Percentiles rank a stretch among this genome's conserved stretches.
These are phyloP conservation scores for Meteorus colon DNA, from an alignment of 2,888 invertebrate genomes.

Conservation along the genomic window DNA sequence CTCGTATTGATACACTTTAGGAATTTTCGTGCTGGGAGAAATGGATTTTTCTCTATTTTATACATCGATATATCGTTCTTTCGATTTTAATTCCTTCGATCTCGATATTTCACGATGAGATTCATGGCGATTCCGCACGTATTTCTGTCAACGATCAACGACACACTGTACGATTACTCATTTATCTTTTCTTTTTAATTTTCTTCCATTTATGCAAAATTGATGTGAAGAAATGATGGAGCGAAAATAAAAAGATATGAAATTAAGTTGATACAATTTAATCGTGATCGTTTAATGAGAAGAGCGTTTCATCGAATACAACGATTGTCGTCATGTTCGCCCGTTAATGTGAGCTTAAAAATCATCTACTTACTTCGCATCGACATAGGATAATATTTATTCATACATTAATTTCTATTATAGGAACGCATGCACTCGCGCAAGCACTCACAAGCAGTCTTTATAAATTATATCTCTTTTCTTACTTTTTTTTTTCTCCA, in stretches of 20 bases:
- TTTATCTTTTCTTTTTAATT: neutral
- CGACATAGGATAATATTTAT: conserved; percentile 53
- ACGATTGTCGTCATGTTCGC: conserved; percentile 34
- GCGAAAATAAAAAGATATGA: conserved; percentile 19
- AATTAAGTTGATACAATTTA: neutral
- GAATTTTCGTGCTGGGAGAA: neutral
- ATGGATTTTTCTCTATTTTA: conserved; percentile 14
- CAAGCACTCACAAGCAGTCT: conserved; percentile 71
- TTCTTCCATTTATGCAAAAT: neutral
- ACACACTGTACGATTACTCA: conserved; percentile 14
- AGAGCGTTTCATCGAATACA: neutral
- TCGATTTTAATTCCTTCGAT: neutral
- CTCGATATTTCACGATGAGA: neutral
- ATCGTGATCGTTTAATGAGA: neutral
- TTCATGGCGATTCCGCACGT: conserved; percentile 22
- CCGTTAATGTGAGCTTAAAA: conserved; percentile 57
- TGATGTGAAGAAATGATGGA: neutral
- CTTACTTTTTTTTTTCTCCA: conserved; percentile 28
- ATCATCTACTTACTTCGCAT: conserved; percentile 61
- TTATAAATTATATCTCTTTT: conserved; percentile 67
- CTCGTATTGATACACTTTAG: conserved; percentile 31
- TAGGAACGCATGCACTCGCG: conserved; percentile 67
- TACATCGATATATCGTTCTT: conserved; percentile 4
- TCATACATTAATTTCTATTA: conserved; percentile 51
- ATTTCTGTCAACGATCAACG: conserved; percentile 18